phyloP scores from a whole-genome alignment of 2,888 invertebrate species.

The Graphium colonna region DNA sequence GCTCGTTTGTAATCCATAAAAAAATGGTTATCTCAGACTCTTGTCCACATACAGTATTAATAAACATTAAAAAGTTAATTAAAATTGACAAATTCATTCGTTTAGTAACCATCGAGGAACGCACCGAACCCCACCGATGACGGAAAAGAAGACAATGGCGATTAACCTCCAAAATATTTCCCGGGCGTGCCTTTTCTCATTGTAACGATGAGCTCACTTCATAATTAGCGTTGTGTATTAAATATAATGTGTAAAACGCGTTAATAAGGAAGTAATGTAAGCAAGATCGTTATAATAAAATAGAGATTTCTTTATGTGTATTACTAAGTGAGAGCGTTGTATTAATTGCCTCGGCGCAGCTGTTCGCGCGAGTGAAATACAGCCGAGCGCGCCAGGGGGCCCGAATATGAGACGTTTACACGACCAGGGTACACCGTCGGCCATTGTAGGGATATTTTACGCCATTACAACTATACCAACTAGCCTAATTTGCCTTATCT shows the following conservation, averaged over 20 bases:
- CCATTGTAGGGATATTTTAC: not conserved
- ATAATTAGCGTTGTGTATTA: slow-evolving; percentile 74
- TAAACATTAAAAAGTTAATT: too few species aligned
- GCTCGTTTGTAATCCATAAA: too few species aligned
- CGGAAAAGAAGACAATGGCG: slow-evolving; percentile 56
- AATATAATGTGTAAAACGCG: slow-evolving; percentile 69
- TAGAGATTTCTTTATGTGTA: slow-evolving; percentile 71
- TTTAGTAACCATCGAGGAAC: too few species aligned
- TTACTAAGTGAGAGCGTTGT: slow-evolving; percentile 62
- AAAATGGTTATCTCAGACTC: too few species aligned
- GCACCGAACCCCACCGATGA: slow-evolving; percentile 45
- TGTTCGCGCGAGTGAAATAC: slow-evolving; percentile 55
- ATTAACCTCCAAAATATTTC: slow-evolving; percentile 58
- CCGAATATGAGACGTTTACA: slow-evolving; percentile 11
- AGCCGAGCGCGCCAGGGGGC: slow-evolving; percentile 38
- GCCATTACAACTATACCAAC: not conserved
- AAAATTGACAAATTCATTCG: too few species aligned
- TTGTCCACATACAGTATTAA: too few species aligned
- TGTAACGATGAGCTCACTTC: slow-evolving; percentile 63
- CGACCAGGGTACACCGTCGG: not conserved
- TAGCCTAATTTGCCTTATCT: slow-evolving; percentile 1
- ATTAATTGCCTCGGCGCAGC: slow-evolving; percentile 63
- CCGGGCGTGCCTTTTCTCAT: slow-evolving; percentile 57
- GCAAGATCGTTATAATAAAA: slow-evolving; percentile 69
- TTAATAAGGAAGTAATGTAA: slow-evolving; percentile 75